phyloP scores from a whole-genome alignment of 1,140 invertebrate species.

The Drosophila equinoxialis region DNA sequence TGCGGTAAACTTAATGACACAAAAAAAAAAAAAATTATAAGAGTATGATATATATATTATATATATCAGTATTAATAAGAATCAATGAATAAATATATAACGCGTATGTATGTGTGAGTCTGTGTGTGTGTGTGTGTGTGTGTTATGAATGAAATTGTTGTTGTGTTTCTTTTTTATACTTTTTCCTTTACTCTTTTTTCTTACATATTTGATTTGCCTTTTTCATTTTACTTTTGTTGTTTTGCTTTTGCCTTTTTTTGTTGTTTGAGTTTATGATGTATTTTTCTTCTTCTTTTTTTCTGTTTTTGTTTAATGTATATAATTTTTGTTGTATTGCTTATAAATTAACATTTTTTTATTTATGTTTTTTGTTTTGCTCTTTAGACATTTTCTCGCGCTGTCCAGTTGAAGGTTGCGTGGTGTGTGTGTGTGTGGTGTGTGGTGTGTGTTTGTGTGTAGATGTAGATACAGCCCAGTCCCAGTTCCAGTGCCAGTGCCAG shows the following conservation, averaged over 20 bases:
- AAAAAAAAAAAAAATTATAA: slow-evolving; percentile 16
- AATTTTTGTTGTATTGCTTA: slow-evolving; percentile 62
- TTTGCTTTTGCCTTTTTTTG: slow-evolving; percentile 13
- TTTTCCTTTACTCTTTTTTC: slow-evolving; percentile 23
- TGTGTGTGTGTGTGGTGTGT: slow-evolving; percentile 7
- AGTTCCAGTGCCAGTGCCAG: slow-evolving; percentile 13
- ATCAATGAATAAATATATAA: slow-evolving; percentile 81
- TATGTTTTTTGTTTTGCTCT: slow-evolving; percentile 6
- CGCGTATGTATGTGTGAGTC: slow-evolving; percentile 55
- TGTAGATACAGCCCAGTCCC: slow-evolving; percentile 20
- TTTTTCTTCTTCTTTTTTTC: slow-evolving; percentile 15
- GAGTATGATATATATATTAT: slow-evolving; percentile 8
- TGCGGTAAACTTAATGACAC: slow-evolving; percentile 68
- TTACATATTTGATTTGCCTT: slow-evolving; percentile 19
- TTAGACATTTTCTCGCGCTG: slow-evolving; percentile 51
- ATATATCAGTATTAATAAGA: slow-evolving; percentile 75
- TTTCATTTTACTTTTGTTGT: slow-evolving; percentile 15
- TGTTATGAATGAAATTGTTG: slow-evolving; percentile 18
- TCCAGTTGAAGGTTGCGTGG: background rate
- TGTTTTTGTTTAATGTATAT: slow-evolving; percentile 5
- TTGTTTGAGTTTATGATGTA: slow-evolving; percentile 4
- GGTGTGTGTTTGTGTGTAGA: slow-evolving; percentile 3
- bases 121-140: slow-evolving; percentile 30
- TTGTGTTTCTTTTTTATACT: slow-evolving; percentile 1
- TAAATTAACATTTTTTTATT: slow-evolving; percentile 56